Evolutionary conservation across 2,113 vertebrate species (phyloP).

Genomic region (Melanerpes formicivorus): DNA sequence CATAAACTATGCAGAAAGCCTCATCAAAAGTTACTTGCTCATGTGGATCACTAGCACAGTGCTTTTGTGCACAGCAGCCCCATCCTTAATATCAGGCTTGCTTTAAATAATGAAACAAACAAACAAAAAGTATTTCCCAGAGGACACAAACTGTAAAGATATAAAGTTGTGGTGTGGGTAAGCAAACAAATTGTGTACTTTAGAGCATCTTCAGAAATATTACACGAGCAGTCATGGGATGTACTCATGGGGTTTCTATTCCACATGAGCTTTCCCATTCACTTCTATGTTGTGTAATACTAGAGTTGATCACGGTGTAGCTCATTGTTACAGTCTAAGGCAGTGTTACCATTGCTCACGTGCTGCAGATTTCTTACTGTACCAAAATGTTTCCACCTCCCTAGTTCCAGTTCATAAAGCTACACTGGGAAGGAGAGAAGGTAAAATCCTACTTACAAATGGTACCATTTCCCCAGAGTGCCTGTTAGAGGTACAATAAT

Average conservation of each 20-base stretch:
- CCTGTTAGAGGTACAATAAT: not conserved
- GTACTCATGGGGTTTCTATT: not conserved
- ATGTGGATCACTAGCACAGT: not conserved
- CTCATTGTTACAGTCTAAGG: not conserved
- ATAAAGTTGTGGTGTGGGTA: not conserved
- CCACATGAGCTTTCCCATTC: not conserved
- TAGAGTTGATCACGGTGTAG: not conserved
- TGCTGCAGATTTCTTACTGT: not conserved
- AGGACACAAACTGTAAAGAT: not conserved
- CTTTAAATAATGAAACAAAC: constrained; percentile 64
- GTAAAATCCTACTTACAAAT: not conserved
- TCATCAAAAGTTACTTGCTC: not conserved
- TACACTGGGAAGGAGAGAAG: not conserved
- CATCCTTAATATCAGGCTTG: constrained; percentile 22
- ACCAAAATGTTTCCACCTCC: not conserved
- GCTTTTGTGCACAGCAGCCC: not conserved
- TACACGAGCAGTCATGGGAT: not conserved
- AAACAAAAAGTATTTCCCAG: constrained; percentile 2
- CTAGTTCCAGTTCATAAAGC: not conserved
- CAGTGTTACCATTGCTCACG: not conserved
- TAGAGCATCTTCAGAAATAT: not conserved
- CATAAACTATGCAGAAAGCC: constrained; percentile 29
- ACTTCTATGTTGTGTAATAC: not conserved
- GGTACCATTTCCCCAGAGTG: not conserved
- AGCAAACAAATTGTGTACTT: constrained; percentile 16